A percentile compares a stretch with the other conserved stretches of the same genome.
Conservation (phyloP, 2,888 invertebrate species). For the Hydraecia micacea region DNA sequence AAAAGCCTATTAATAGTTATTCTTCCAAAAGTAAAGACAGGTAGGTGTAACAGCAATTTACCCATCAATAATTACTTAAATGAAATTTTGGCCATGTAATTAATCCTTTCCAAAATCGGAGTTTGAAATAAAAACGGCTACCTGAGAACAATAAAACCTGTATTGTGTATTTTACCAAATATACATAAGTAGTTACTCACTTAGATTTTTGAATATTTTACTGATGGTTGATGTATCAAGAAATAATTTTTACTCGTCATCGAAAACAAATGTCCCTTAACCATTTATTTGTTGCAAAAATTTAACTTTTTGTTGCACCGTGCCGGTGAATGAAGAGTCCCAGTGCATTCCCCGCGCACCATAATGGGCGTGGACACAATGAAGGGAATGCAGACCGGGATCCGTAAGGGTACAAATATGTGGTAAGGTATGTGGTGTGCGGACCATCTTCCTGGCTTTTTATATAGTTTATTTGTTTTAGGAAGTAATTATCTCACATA, state of each 20-base stretch:
- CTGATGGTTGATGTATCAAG: constrained; percentile 2
- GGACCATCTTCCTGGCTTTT: constrained; percentile 73
- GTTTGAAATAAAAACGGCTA: constrained; percentile 19
- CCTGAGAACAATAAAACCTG: constrained; percentile 16
- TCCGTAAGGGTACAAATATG: constrained; percentile 80
- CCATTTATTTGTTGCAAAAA: constrained; percentile 1
- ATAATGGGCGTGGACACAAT: constrained; percentile 77
- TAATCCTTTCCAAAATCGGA: constrained; percentile 34
- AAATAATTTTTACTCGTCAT: constrained; percentile 18
- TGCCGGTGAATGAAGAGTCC: constrained; percentile 76
- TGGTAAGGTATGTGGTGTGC: constrained; percentile 80
- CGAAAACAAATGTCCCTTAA: constrained; percentile 16
- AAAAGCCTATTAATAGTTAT: constrained; percentile 22
- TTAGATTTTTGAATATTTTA: constrained; percentile 1
- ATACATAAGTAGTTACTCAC: neutral
- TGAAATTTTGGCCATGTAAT: constrained; percentile 40
- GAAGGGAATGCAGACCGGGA: constrained; percentile 76
- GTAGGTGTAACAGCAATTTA: constrained; percentile 51
- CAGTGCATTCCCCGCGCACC: constrained; percentile 78
- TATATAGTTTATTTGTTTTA: constrained; percentile 30
- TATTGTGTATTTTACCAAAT: constrained; percentile 10
- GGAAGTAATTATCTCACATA: constrained; percentile 23
- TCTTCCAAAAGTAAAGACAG: constrained; percentile 29
- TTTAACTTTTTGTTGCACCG: constrained; percentile 64
- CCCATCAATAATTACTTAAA: constrained; percentile 23